Base-by-base conservation (phyloP, 92 coral and sea anemone species). In the Porites evermanni region DNA sequence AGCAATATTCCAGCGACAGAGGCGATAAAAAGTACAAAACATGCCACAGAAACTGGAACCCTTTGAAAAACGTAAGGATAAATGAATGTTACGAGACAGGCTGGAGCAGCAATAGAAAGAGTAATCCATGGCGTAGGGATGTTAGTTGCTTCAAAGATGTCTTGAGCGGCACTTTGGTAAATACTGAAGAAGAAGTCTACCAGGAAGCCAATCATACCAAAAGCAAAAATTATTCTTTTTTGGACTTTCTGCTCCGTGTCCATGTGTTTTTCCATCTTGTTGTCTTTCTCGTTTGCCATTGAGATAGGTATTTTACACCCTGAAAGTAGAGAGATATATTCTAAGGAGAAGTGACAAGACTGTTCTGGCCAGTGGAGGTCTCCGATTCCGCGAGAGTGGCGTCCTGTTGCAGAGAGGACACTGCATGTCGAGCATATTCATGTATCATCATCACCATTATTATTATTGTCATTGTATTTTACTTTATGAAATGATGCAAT, bases 111-210 rank as follows among this genome's bases (percentile, higher is more conserved):
- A 12, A 44, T 13, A 9, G 82, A 53, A n/a, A 78, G 70, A 9
- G 65, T 64, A n/a, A 78, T 72, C 18, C 64, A 19, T 0, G 59
- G 20, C 12, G 82, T 78, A 7, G 82, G 82, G n/a, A 78, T 78
- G 16, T 8, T 56, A 12, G 82, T 78, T 56, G 61, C 82, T 78
- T 78, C 44, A 20, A 78, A 78, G 60, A 78, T 78, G 19, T 78
- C 82, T 52, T 78, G 82, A 44, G 29, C 19, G 51, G 82, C 58
- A 65, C 72, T 63, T 17, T 64, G 8, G 17, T 1, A 44, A 13
- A 20, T n/a, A 44, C 1, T 13, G 63, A 78, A 47, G 70, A 78
- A 78, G 60, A 63, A 60, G 50, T 50, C 82, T 12, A 23, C 72
- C 53, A 78, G 61, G 19, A 78, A 78, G 18, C 82, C 82, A 19